These are phyloP conservation scores for Lordiphosa mommai DNA, from an alignment of 1,140 invertebrate species.

Conservation along the genomic window DNA sequence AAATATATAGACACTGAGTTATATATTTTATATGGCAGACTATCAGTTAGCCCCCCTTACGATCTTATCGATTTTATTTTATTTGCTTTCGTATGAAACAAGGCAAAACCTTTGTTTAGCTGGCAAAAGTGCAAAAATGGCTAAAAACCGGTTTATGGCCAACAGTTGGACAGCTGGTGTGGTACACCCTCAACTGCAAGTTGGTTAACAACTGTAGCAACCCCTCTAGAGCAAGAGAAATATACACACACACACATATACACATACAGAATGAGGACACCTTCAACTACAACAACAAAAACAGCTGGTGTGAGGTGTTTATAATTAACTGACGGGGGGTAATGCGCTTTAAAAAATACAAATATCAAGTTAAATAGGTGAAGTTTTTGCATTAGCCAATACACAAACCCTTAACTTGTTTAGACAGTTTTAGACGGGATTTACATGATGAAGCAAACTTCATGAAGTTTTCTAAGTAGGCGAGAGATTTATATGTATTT, in stretches of 20 bases:
- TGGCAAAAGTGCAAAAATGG: constrained; percentile 29
- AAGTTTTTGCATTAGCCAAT: too few relatives aligned
- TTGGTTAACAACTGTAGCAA: background rate
- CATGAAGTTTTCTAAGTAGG: too few relatives aligned
- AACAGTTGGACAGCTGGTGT: constrained; percentile 23
- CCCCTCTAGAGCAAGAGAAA: background rate
- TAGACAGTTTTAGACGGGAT: too few relatives aligned
- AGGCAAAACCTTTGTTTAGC: constrained; percentile 53
- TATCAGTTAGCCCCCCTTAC: constrained; percentile 3
- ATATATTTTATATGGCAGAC: constrained; percentile 3
- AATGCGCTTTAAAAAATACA: too few relatives aligned
- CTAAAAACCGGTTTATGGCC: constrained; percentile 49
- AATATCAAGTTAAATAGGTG: too few relatives aligned
- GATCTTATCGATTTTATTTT: constrained; percentile 60
- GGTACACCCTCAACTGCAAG: constrained; percentile 37
- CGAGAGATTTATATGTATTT: too few relatives aligned
- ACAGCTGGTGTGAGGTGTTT: background rate
- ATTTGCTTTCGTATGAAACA: constrained; percentile 6
- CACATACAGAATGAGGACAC: constrained; percentile 1
- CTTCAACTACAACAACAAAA: background rate
- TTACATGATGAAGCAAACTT: too few relatives aligned
- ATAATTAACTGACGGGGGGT: too few relatives aligned
- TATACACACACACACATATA: background rate
- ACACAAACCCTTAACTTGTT: too few relatives aligned
- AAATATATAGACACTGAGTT: constrained; percentile 5